Conservation (phyloP, 2,797 vertebrate genomes). For the Calcarius lapponicus region DNA sequence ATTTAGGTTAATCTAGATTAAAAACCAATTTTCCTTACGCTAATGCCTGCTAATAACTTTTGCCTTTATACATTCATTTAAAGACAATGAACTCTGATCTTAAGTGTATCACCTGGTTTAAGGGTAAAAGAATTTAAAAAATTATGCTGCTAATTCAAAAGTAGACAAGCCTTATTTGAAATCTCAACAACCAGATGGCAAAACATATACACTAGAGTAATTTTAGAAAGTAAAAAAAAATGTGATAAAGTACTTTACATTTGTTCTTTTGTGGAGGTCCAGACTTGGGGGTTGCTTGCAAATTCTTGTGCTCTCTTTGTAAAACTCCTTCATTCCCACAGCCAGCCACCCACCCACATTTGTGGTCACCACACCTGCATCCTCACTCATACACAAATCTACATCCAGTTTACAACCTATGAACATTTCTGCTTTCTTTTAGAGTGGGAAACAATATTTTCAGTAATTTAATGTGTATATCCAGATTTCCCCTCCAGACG, state of each 20-base stretch:
- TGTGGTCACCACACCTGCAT: no score
- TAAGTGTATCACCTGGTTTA: background rate
- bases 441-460: background rate
- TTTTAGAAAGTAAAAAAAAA: background rate
- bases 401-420: background rate
- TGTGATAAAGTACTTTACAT: background rate
- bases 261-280: background rate
- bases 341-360: fast-evolving
- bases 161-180: background rate
- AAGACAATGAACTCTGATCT: background rate
- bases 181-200: background rate
- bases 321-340: background rate
- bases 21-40: background rate
- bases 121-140: background rate
- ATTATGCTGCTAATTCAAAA: background rate
- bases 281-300: background rate
- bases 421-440: background rate
- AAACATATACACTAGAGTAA: background rate
- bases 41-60: background rate
- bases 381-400: background rate
- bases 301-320: background rate
- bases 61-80: background rate
- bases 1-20: background rate
- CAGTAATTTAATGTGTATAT: background rate
- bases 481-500: background rate